Percentiles rank a stretch among this genome's conserved stretches.
phyloP scores from a whole-genome alignment of 2,888 invertebrate species.

The Drosophila pseudotalamancana region DNA sequence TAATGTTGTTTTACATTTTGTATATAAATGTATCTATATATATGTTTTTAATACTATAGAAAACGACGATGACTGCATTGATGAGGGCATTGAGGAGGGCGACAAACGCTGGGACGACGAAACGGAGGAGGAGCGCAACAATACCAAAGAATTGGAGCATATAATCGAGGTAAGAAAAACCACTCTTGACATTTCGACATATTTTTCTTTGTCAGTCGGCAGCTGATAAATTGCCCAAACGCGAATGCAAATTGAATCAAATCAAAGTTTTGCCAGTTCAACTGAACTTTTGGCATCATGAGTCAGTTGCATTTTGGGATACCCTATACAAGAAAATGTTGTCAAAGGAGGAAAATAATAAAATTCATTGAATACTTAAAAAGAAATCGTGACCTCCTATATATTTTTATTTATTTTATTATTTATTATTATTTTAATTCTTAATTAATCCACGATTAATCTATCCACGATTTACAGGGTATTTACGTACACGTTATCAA shows the following conservation, averaged over 20 bases:
- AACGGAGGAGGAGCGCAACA: constrained; percentile 86
- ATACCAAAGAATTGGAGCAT: constrained; percentile 85
- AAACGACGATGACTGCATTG: constrained; percentile 95
- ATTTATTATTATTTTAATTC: not conserved
- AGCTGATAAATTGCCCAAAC: constrained; percentile 56
- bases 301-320: constrained; percentile 31
- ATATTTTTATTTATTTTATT: not conserved
- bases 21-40: constrained; percentile 27
- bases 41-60: too few relatives aligned
- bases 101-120: constrained; percentile 86
- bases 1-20: not conserved
- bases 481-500: not conserved
- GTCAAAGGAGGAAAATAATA: not conserved
- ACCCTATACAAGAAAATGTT: constrained; percentile 28
- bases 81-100: constrained; percentile 92
- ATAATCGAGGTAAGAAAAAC: constrained; percentile 82
- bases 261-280: constrained; percentile 46
- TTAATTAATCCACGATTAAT: too few relatives aligned
- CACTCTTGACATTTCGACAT: constrained; percentile 65
- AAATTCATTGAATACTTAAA: too few relatives aligned
- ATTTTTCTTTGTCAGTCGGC: constrained; percentile 21
- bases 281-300: constrained; percentile 37
- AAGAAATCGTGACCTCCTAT: too few relatives aligned
- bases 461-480: too few relatives aligned
- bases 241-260: constrained; percentile 62